phyloP scores from a whole-genome alignment of 92 coral and sea anemone genomes.

The Palythoa heliodiscus region DNA sequence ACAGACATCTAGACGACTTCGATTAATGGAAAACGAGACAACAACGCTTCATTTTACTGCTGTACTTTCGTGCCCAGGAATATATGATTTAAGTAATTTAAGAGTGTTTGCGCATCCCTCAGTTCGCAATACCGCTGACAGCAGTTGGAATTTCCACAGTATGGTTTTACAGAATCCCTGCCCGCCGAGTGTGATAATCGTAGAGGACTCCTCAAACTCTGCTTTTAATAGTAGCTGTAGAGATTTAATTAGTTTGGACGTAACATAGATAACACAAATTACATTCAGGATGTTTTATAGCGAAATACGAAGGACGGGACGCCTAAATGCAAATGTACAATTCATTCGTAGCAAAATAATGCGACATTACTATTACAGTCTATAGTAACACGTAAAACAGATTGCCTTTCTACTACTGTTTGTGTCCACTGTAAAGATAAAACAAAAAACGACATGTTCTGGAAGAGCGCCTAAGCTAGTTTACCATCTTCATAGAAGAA shows the following conservation, averaged over 20 bases:
- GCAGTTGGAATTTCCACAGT: conserved; percentile 31
- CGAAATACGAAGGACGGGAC: background rate
- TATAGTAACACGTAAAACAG: too few species aligned
- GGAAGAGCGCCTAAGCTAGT: too few species aligned
- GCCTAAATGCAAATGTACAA: too few species aligned
- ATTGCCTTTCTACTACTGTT: too few species aligned
- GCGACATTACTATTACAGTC: too few species aligned
- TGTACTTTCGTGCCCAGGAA: conserved; percentile 84
- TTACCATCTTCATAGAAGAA: too few species aligned
- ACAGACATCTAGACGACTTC: conserved; percentile 79
- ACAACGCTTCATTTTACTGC: conserved; percentile 69
- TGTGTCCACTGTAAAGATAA: too few species aligned
- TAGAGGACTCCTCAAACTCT: conserved; percentile 62
- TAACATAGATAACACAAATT: background rate
- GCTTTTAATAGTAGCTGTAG: conserved; percentile 38
- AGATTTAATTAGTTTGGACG: conserved; percentile 36
- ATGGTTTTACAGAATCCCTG: conserved; percentile 79
- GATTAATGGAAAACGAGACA: conserved; percentile 64
- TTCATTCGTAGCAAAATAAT: too few species aligned
- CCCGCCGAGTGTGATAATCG: conserved; percentile 84
- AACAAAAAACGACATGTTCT: too few species aligned
- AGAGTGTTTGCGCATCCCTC: conserved; percentile 68
- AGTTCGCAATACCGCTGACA: conserved; percentile 9
- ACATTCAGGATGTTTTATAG: background rate
- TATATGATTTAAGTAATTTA: conserved; percentile 83